Conservation (phyloP, 2,113 vertebrate species). For the Microtus montanus region DNA sequence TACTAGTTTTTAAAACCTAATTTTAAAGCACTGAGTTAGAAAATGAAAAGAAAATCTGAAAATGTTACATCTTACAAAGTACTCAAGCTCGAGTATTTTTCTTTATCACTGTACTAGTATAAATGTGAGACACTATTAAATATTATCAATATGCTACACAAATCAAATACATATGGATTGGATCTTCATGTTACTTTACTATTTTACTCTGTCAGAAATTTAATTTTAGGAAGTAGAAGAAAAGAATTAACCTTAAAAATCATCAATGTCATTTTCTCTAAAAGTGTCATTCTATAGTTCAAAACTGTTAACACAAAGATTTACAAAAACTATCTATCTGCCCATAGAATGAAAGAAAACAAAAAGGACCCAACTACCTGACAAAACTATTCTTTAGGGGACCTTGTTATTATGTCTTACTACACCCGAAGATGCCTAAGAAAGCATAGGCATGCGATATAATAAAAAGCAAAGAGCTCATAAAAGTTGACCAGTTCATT, state of each 20-base stretch:
- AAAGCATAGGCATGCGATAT: not conserved
- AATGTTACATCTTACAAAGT: slow-evolving; percentile 16
- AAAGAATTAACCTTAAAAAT: slow-evolving; percentile 32
- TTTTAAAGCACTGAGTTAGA: slow-evolving; percentile 2
- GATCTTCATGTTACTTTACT: not conserved
- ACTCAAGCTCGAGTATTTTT: slow-evolving; percentile 22
- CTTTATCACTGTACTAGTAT: not conserved
- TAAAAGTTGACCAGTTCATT: not conserved
- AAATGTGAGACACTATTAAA: not conserved
- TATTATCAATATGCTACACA: not conserved
- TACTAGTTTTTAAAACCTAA: slow-evolving; percentile 33
- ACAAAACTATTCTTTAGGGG: not conserved
- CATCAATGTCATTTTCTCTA: not conserved
- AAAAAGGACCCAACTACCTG: not conserved
- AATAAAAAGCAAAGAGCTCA: slow-evolving; percentile 24
- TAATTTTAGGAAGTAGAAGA: slow-evolving; percentile 31
- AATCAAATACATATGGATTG: not conserved
- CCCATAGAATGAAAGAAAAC: not conserved
- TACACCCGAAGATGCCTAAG: slow-evolving; percentile 26
- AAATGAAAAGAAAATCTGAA: slow-evolving; percentile 36
- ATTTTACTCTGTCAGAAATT: slow-evolving; percentile 12
- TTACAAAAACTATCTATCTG: not conserved
- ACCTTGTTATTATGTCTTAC: not conserved
- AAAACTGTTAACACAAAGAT: slow-evolving; percentile 30
- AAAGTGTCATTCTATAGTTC: slow-evolving; percentile 21